phyloP scores from a whole-genome alignment of 2,797 vertebrate genomes.

The Enteromius thamalakanensis region DNA sequence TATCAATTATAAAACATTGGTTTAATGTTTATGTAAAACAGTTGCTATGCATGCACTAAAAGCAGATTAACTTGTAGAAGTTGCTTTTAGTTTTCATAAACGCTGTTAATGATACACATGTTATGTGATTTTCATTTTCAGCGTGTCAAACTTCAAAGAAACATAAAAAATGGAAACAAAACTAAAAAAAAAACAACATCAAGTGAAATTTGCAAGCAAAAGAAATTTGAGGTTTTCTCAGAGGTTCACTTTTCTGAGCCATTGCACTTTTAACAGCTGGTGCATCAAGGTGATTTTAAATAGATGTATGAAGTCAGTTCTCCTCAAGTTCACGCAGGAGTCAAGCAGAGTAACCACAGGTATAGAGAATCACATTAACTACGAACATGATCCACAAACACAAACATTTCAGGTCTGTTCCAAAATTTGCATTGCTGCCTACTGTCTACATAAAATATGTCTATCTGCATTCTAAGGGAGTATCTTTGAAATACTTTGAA shows the following conservation, averaged over 20 bases:
- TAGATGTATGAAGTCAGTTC: neutral
- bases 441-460: neutral
- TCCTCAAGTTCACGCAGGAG: neutral
- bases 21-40: neutral
- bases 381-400: neutral
- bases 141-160: neutral
- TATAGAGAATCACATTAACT: conserved; percentile 4
- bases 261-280: neutral
- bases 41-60: neutral
- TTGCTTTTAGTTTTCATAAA: neutral
- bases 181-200: neutral
- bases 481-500: neutral
- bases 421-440: neutral
- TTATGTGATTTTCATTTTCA: neutral
- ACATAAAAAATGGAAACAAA: neutral
- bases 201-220: neutral
- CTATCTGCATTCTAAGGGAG: neutral
- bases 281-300: neutral
- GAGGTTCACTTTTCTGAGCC: neutral
- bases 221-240: neutral
- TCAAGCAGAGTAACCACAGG: conserved; percentile 12
- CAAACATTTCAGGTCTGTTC: neutral
- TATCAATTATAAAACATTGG: neutral
- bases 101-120: neutral
- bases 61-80: neutral